Base-by-base conservation (phyloP, 1,140 invertebrate species). In the Ectropis grisescens region DNA sequence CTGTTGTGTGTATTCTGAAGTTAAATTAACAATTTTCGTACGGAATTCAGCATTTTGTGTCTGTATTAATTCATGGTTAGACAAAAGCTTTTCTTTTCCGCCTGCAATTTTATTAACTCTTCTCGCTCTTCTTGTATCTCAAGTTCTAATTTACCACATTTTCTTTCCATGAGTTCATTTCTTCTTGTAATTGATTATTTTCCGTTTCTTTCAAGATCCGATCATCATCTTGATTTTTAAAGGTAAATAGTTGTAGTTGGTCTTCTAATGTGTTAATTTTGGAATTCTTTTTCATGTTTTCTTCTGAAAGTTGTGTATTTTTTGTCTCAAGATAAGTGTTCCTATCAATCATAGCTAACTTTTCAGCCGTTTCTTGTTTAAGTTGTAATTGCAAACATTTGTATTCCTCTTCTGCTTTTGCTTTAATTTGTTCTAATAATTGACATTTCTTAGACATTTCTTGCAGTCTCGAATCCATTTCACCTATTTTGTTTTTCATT, bases 361-460 rank as follows among this genome's bases (percentile, higher is more conserved):
- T 83, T 58, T 83, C 82, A 24, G 75, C 76, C 10, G 65, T 72
- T 58, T 83, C 82, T 59, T 83, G 82, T 57, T 82, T 83, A 33
- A 78, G 35, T 62, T 82, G 80, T 32, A 83, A 41, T 33, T 82
- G 65, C 19, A 78, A 58, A 41, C 75, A 82, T 43, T 82, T 82
- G 28, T 71, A 74, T 46, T 82, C 74, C 57, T 83, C 82, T 30
- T 76, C 62, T 14, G 51, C 40, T 41, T 81, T 75, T 11, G 42
- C 33, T 38, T 75, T 74, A 6, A 29, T 29, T 42, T 61, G 60
- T 61, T 81, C 75, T 27, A 65, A 38, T 11, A 22, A 29, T 30
- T 68, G 58, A 37, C 34, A 55, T 51, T 68, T 76, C 44, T 67
- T 62, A 41, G 56, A 47, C 34, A 68, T 15, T 28, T 61, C 47